phyloP scores from a whole-genome alignment of 2,113 vertebrate species.

The Maccullochella peelii region DNA sequence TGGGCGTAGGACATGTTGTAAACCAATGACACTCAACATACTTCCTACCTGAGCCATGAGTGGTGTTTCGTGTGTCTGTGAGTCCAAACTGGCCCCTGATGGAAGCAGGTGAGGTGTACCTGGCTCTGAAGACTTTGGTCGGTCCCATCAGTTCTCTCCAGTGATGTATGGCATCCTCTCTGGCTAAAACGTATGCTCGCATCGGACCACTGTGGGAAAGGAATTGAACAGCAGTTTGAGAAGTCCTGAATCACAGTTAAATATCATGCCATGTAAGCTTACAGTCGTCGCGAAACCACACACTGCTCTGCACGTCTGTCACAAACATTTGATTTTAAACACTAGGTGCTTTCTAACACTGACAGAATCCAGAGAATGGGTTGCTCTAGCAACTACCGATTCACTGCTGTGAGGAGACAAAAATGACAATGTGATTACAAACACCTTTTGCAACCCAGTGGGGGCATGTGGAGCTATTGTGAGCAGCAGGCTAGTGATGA shows the following conservation, averaged over 20 bases:
- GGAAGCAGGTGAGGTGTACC: conserved; percentile 83
- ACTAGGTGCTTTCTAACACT: not conserved
- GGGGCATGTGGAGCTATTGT: conserved; percentile 11
- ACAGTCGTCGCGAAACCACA: not conserved
- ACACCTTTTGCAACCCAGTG: conserved; percentile 1
- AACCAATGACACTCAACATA: not conserved
- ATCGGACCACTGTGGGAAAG: conserved; percentile 89
- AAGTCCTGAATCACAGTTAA: not conserved
- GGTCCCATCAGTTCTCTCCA: conserved; percentile 97
- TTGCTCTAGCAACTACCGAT: conserved; percentile 46
- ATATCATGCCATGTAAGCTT: not conserved
- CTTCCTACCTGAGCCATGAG: conserved; percentile 92
- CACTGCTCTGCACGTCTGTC: not conserved
- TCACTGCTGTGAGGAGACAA: conserved; percentile 18
- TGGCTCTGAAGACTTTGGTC: conserved; percentile 93
- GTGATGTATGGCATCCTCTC: conserved; percentile 87
- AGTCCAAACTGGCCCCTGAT: conserved; percentile 92
- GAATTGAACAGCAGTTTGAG: not conserved
- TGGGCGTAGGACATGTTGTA: not conserved
- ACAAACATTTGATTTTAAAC: not conserved
- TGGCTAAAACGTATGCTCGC: conserved; percentile 93
- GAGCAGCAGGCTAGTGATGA: not conserved
- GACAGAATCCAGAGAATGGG: conserved; percentile 1
- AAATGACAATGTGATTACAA: conserved; percentile 26
- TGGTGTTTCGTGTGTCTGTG: conserved; percentile 96